A percentile compares a stretch with the other conserved stretches of the same genome.
Evolutionary conservation across 1,140 invertebrate species (phyloP).

Genomic region (Drosophila nannoptera): DNA sequence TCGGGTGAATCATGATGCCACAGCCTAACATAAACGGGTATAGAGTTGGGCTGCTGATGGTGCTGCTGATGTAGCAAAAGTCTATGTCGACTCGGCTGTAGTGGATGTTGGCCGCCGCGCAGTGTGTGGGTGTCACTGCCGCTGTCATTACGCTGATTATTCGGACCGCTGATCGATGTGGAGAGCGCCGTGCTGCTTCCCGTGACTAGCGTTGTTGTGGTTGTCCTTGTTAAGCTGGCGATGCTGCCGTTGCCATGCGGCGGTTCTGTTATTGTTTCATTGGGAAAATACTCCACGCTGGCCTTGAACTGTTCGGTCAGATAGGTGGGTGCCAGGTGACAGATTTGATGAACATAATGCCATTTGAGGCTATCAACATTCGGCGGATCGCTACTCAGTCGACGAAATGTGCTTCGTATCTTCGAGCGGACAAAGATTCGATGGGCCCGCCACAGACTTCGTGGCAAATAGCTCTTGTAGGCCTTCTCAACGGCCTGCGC

Average conservation of each 20-base stretch:
- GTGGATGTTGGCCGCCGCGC: conserved; percentile 7
- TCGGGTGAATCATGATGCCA: conserved; percentile 85
- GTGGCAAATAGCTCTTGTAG: conserved; percentile 90
- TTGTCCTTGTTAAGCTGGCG: conserved; percentile 12
- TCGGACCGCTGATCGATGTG: conserved; percentile 15
- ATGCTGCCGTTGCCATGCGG: conserved; percentile 15
- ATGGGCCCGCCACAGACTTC: conserved; percentile 86
- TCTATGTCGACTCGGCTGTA: not conserved
- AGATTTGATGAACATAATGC: conserved; percentile 88
- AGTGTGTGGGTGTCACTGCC: conserved; percentile 40
- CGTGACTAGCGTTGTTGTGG: conserved; percentile 41
- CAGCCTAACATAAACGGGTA: conserved; percentile 83
- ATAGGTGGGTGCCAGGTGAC: conserved; percentile 89
- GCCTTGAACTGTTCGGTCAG: conserved; percentile 87
- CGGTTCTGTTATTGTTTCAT: conserved; percentile 44
- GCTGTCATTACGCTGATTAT: conserved; percentile 25
- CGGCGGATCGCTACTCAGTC: conserved; percentile 82
- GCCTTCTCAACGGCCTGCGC: conserved; percentile 85
- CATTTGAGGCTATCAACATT: conserved; percentile 86
- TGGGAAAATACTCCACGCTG: conserved; percentile 77
- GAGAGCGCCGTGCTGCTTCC: conserved; percentile 41
- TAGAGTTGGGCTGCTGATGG: conserved; percentile 32
- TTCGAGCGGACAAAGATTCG: conserved; percentile 87
- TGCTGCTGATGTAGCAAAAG: not conserved
- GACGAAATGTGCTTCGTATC: conserved; percentile 84